These are phyloP conservation scores for Busarellus nigricollis DNA, from an alignment of 2,797 vertebrate genomes.

Conservation along the genomic window DNA sequence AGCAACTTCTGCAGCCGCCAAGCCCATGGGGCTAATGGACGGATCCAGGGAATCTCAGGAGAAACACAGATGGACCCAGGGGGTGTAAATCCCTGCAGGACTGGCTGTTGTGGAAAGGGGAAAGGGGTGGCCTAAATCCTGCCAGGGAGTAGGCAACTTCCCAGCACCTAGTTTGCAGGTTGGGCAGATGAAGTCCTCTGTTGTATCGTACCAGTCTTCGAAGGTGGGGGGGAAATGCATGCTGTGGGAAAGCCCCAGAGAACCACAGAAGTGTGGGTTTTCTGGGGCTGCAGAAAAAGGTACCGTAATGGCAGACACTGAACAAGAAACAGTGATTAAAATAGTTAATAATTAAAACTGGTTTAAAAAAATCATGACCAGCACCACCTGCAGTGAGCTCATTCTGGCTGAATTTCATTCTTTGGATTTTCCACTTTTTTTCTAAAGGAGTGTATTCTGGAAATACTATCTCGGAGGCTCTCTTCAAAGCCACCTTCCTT, in stretches of 20 bases:
- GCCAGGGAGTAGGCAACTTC: neutral
- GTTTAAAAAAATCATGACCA: neutral
- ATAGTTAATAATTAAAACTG: neutral
- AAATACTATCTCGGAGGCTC: neutral
- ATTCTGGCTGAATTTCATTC: neutral
- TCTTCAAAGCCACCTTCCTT: neutral
- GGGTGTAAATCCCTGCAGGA: neutral
- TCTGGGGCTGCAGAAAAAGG: neutral
- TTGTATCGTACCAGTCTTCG: accelerated
- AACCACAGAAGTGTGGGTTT: neutral
- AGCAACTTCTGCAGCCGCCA: neutral
- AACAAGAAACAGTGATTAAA: neutral
- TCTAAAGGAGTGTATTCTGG: neutral
- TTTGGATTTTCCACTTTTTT: neutral
- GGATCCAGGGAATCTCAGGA: neutral
- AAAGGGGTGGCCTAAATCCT: neutral
- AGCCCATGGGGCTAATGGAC: neutral
- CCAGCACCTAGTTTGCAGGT: neutral
- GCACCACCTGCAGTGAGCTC: neutral
- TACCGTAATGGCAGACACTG: neutral
- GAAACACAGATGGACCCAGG: neutral
- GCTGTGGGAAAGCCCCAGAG: neutral
- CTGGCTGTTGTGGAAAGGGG: neutral
- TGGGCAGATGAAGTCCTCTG: neutral
- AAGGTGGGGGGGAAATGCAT: neutral